Base-by-base conservation (phyloP, 2,113 vertebrate genomes). In the Beaufortia kweichowensis region DNA sequence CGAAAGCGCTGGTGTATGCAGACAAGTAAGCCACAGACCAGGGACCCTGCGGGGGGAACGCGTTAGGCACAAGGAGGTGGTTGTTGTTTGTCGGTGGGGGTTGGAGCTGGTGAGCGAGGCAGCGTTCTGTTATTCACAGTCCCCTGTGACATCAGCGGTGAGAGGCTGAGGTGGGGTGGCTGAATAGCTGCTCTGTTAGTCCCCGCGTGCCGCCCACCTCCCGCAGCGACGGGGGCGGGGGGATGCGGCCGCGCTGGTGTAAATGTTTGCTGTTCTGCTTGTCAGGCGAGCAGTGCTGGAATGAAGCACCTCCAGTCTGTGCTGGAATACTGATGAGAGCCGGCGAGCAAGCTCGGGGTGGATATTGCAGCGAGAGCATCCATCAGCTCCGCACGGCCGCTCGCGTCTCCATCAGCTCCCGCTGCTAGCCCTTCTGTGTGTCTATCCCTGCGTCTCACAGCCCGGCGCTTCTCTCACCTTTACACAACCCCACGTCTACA, bases 221-320 rank as follows among this genome's bases (percentile, higher is more conserved):
- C 77, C 55, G 46, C 39, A 15, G 48, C 10, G 59, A 76, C 64
- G 2, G 72, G 3, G 4, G 62, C 76, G 79, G 78, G 72, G 73
- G 69, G 70, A 78, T 78, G 43, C 76, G 56, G 81, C 77, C 59
- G 53, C 56, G 81, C 78, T 68, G 86, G 86, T 86, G 89, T 91
- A 91, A 92, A 92, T 93, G 90, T 93, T 93, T 91, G 89, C 90
- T 87, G 87, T 92, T 91, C 91, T 85, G 88, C 89, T 92, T 91
- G 90, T 92, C 90, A 87, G 87, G 81, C 86, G 85, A 84, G 89
- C 85, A 65, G 87, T 86, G 83, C 84, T 65, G 61, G 84, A 33
- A 85, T 77, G 85, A 85, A 87, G 85, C 88, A 84, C 88, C 84
- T 90, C 86, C 83, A 84, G 86, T 76, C 78, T 85, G 79, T 80